Evolutionary conservation across 2,797 vertebrate species (phyloP), one percentile per base, ranked within the genome.

Genomic region (Microctenopoma stevenorrisi): DNA sequence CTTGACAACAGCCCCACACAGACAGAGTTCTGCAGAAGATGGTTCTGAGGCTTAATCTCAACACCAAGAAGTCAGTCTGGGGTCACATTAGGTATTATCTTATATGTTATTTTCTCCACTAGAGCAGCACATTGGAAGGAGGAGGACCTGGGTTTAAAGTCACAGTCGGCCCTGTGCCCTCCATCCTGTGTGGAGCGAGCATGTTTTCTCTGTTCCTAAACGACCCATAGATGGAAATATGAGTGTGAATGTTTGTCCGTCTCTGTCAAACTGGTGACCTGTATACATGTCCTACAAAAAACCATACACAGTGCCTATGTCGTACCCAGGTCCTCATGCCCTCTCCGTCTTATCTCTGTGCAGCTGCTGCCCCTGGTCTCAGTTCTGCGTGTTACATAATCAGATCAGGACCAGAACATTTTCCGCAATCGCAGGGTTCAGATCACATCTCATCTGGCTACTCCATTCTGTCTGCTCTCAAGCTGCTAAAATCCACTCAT

Each of bases 381-480:
- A 66, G 81, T 88, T 84, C 72, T 76, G 56, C 49, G 42, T 35
- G 79, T 92, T 90, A 64, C 69, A 72, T 90, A 91, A 92, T 84
- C 78, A 70, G 88, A 91, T 91, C 88, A 91, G 86, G 61, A 82
- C 76, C 79, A 81, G 35, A 87, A 83, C 13, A 44, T 61, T 69
- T 81, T 78, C 62, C 80, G 78, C 76, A 86, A 87, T 86, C 81
- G 59, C 68, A 62, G 82, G 72, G 82, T 78, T 91, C 78, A 84
- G 82, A 89, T 89, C 80, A 77, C 68, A 87, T 89, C 82, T 90
- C 89, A 88, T 90, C 87, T 83, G 85, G 85, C 87, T 78, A 90
- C 86, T 89, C 74, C 84, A 61, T 72, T 79, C 74, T 64, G 80
- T 78, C 79, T 88, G 82, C 52, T 82, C 82, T 84, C 72, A 79